Conservation (phyloP, 1,140 invertebrate species). For the Portunus trituberculatus region DNA sequence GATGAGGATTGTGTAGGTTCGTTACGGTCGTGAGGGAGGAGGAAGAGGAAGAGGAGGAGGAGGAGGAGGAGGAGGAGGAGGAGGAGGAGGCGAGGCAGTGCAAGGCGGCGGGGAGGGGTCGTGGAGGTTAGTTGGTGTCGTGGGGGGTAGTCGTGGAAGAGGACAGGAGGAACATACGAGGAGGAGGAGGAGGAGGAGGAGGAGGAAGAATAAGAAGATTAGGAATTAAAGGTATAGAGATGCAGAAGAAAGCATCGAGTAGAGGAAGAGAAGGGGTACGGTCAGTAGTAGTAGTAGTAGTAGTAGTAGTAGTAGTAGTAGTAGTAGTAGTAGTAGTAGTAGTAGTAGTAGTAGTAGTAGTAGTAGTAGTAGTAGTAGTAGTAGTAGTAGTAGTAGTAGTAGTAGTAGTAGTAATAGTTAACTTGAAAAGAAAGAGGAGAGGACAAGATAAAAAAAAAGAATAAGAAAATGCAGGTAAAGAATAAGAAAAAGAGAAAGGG, state of each 20-base stretch:
- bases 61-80: neutral
- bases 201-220: too few species aligned
- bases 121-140: neutral
- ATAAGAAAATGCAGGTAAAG: neutral
- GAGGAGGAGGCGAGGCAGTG: neutral
- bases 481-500: neutral
- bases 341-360: neutral
- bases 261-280: too few species aligned
- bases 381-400: neutral
- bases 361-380: neutral
- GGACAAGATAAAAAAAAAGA: neutral
- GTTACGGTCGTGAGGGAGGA: neutral
- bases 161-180: neutral
- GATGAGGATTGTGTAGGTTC: neutral
- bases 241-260: too few species aligned
- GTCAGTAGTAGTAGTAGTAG: too few species aligned
- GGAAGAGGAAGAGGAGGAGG: neutral
- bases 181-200: neutral
- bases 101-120: neutral
- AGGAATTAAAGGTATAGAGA: too few species aligned
- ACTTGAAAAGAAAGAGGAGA: neutral
- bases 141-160: neutral
- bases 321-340: neutral
- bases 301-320: too few species aligned
- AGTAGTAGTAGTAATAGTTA: neutral